Evolutionary conservation across 2,797 vertebrate genomes (phyloP), one percentile per base, ranked within the genome.

Genomic region (Hydrocynus forskahlii): DNA sequence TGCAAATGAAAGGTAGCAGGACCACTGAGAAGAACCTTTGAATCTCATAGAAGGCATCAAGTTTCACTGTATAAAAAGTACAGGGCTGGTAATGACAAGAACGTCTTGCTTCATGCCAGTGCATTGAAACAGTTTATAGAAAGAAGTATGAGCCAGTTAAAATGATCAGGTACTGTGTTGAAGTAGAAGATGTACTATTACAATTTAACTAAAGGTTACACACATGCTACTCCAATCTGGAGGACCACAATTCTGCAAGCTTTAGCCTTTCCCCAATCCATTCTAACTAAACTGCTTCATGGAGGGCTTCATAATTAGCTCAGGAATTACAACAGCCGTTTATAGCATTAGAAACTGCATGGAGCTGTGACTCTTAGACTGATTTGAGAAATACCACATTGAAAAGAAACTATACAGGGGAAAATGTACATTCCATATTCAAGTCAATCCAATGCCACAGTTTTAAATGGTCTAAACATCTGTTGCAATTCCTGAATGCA

Each of bases 301-400:
- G 55, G 69, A 70, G 43, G 48, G 21, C 35, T 52, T 52, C 35
- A 79, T 43, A 81, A 57, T 63, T 59, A 57, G 16, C 29, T 12
- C 16, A n/a, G 19, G 45, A 76, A n/a, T 52, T 29, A 52, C 60
- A 48, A 0, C 25, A 76, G 23, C 7, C 43, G 54, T 57, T 59
- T 60, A 66, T 13, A 66, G 57, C 25, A 64, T 29, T 35, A 7
- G 57, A 55, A 66, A 21, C 16, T 25, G 12, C 1, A 7, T 52
- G 48, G 10, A 52, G 13, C n/a, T 21, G 17, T 50, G 21, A 48
- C 16, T 21, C 14, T 55, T 54, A 7, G 50, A 55, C 52, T 57
- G 70, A 17, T 29, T 19, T 57, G 25, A 73, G 13, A 29, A 17
- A 25, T 6, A 52, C 19, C 68, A 71, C 16, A 43, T 16, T 16